Percentiles rank a stretch among this genome's conserved stretches.
These are phyloP conservation scores for Pissodes strobi DNA, from an alignment of 1,140 invertebrate genomes.

Conservation along the genomic window DNA sequence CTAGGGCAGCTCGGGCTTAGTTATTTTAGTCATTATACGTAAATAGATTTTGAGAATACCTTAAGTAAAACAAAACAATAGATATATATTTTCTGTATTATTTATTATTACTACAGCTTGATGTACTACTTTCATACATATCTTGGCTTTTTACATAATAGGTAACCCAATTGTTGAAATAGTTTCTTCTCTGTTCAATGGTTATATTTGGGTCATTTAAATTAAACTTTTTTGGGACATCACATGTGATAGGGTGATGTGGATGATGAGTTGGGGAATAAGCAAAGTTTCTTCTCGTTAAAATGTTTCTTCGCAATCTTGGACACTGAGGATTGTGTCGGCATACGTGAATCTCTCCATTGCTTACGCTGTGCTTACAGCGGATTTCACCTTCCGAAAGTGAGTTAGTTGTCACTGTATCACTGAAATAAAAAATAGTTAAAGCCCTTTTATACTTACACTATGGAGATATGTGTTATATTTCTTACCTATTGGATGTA, in stretches of 20 bases:
- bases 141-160: constrained; percentile 41
- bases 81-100: no score
- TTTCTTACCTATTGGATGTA: constrained; percentile 20
- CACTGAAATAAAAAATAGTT: constrained; percentile 10
- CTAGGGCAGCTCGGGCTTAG: no score
- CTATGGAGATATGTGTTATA: background rate
- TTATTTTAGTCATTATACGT: no score
- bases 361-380: constrained; percentile 45
- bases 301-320: constrained; percentile 12
- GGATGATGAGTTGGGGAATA: background rate
- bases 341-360: constrained; percentile 44
- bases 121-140: constrained; percentile 13
- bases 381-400: constrained; percentile 48
- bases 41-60: no score
- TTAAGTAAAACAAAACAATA: no score
- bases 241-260: background rate
- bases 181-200: constrained; percentile 30
- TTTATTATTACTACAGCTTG: constrained; percentile 23
- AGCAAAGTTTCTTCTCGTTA: constrained; percentile 1
- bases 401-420: constrained; percentile 31
- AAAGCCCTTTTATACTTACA: no score
- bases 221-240: constrained; percentile 21
- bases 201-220: constrained; percentile 19
- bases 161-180: constrained; percentile 46
- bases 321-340: constrained; percentile 5